phyloP scores from a whole-genome alignment of 2,113 vertebrate species.

The Burhinus bistriatus region DNA sequence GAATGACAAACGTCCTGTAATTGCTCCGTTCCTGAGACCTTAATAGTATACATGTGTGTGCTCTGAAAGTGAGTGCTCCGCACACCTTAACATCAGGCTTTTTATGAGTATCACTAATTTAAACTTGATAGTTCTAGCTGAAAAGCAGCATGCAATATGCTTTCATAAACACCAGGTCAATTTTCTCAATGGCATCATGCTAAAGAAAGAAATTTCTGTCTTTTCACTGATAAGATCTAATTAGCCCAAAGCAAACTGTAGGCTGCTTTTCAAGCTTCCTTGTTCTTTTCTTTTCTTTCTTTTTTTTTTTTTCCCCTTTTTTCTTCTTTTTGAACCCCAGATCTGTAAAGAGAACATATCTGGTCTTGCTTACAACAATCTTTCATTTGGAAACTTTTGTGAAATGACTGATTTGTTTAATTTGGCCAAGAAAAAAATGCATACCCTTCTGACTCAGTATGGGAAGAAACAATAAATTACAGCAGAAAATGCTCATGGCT shows the following conservation, averaged over 20 bases:
- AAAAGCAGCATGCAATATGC: not conserved
- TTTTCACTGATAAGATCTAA: conserved; percentile 45
- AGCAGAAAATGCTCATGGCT: not conserved
- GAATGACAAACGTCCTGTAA: conserved; percentile 38
- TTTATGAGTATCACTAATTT: conserved; percentile 3
- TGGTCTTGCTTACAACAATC: conserved; percentile 58
- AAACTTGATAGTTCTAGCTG: not conserved
- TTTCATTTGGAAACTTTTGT: conserved; percentile 29
- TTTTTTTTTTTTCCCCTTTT: not conserved
- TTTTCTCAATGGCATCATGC: not conserved
- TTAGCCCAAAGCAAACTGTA: conserved; percentile 50
- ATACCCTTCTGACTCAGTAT: conserved; percentile 1
- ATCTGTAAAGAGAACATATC: conserved; percentile 27
- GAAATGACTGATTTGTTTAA: conserved; percentile 49
- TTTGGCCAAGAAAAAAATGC: conserved; percentile 9
- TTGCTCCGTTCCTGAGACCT: not conserved
- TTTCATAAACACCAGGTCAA: not conserved
- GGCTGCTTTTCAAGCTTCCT: conserved; percentile 40
- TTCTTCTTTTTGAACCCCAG: not conserved
- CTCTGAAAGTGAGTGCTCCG: not conserved
- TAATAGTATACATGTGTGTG: conserved; percentile 18
- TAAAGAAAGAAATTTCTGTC: conserved; percentile 13
- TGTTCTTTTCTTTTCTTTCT: not conserved
- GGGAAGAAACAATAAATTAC: conserved; percentile 36
- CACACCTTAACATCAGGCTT: not conserved